phyloP scores from a whole-genome alignment of 1,140 invertebrate species.

The Euwallacea fornicatus region DNA sequence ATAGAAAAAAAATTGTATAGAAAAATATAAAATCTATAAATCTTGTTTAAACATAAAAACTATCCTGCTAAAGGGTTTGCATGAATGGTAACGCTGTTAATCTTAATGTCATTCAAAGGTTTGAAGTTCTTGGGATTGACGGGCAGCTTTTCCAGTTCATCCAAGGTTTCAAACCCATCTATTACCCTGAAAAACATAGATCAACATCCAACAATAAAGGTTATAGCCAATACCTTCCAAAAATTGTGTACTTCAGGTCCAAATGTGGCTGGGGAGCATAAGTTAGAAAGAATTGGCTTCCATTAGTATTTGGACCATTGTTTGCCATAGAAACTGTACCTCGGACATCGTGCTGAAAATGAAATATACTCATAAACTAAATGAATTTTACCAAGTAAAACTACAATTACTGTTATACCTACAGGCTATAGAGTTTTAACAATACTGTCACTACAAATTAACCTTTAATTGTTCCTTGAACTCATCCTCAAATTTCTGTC shows the following conservation, averaged over 20 bases:
- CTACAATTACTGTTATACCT: not conserved
- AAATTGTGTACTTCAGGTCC: conserved; percentile 95
- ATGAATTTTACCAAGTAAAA: conserved; percentile 39
- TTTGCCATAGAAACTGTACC: conserved; percentile 98
- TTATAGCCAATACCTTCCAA: conserved; percentile 76
- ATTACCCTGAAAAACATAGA: conserved; percentile 73
- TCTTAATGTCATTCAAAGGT: conserved; percentile 80
- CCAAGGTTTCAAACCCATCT: conserved; percentile 94
- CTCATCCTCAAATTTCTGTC: conserved; percentile 94
- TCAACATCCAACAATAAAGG: not conserved
- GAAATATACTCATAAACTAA: conserved; percentile 27
- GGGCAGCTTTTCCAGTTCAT: conserved; percentile 93
- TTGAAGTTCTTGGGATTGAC: conserved; percentile 92
- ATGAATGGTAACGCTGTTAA: conserved; percentile 91
- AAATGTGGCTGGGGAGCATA: conserved; percentile 93
- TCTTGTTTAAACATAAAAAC: conserved; percentile 29
- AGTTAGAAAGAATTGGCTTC: conserved; percentile 97
- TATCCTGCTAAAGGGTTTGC: conserved; percentile 90
- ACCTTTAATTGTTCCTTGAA: conserved; percentile 92
- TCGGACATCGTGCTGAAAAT: conserved; percentile 75
- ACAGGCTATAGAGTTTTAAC: not conserved
- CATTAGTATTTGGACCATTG: conserved; percentile 97
- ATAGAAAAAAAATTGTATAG: too few relatives aligned
- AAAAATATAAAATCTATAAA: too few relatives aligned
- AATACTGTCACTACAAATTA: conserved; percentile 29